phyloP scores from a whole-genome alignment of 1,140 invertebrate genomes.

The Berghia stephanieae region DNA sequence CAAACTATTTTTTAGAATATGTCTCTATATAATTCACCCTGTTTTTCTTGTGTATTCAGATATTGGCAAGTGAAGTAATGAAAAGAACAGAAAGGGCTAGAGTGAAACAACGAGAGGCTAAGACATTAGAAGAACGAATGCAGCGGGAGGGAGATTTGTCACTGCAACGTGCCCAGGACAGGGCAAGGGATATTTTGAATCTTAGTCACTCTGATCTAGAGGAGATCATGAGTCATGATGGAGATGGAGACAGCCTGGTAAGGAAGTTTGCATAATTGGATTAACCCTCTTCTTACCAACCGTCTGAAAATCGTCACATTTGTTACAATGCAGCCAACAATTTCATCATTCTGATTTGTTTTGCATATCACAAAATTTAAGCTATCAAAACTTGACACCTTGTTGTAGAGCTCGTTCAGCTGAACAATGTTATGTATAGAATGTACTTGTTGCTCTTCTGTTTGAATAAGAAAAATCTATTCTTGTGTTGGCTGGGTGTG shows the following conservation, averaged over 20 bases:
- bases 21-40: neutral
- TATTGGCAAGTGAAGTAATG: conserved; percentile 50
- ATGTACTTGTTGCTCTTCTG: too few relatives aligned
- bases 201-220: conserved; percentile 62
- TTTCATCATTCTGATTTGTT: too few relatives aligned
- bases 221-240: conserved; percentile 64
- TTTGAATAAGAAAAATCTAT: too few relatives aligned
- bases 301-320: too few relatives aligned
- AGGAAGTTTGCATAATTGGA: neutral
- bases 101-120: conserved; percentile 33
- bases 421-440: too few relatives aligned
- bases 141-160: conserved; percentile 38
- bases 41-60: conserved; percentile 34
- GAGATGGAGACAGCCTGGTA: conserved; percentile 14
- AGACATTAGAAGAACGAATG: conserved; percentile 29
- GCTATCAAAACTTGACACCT: too few relatives aligned
- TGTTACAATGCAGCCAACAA: too few relatives aligned
- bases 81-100: conserved; percentile 43
- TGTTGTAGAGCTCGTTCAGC: too few relatives aligned
- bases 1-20: neutral
- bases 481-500: too few relatives aligned
- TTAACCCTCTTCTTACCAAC: neutral
- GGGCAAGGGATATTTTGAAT: conserved; percentile 61
- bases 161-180: conserved; percentile 51
- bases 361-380: too few relatives aligned